Conservation (phyloP, 2,888 invertebrate genomes). For the Drosophila maculinotata region DNA sequence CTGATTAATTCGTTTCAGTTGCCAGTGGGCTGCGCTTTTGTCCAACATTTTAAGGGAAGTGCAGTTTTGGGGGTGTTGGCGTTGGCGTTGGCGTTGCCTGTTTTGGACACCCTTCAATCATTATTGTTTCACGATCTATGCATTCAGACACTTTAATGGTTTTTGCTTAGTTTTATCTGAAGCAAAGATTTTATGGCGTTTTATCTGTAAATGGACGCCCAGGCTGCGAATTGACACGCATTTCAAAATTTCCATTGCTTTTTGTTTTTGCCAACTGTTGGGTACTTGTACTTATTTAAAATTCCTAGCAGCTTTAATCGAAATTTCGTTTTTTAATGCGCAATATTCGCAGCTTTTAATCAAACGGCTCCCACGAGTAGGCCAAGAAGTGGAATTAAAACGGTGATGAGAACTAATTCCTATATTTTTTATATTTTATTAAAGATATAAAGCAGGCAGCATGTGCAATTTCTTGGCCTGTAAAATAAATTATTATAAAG, state of each 20-base stretch:
- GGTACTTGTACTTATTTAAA: slow-evolving; percentile 20
- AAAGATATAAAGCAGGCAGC: background rate
- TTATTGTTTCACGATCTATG: slow-evolving; percentile 73
- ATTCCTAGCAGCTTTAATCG: slow-evolving; percentile 39
- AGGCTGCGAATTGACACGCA: slow-evolving; percentile 9
- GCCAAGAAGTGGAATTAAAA: slow-evolving; percentile 9
- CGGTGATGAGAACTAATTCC: background rate
- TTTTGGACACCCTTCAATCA: slow-evolving; percentile 47
- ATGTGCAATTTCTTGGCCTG: background rate
- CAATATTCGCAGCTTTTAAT: background rate
- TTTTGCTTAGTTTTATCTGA: slow-evolving; percentile 47
- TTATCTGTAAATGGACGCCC: slow-evolving; percentile 39
- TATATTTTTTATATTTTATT: background rate
- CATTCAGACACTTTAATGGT: slow-evolving; percentile 57
- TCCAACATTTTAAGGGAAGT: slow-evolving; percentile 10
- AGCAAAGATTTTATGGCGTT: slow-evolving; percentile 64
- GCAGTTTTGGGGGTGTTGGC: slow-evolving; percentile 18
- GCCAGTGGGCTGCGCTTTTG: slow-evolving; percentile 21
- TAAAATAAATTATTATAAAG: background rate
- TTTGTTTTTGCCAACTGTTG: slow-evolving; percentile 18
- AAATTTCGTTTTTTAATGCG: slow-evolving; percentile 38
- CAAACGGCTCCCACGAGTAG: slow-evolving; percentile 3
- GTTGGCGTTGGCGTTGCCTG: background rate
- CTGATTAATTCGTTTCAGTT: slow-evolving; percentile 52
- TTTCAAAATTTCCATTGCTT: slow-evolving; percentile 17